These are phyloP conservation scores for Meleagris gallopavo DNA, from an alignment of 2,113 vertebrate genomes.

Conservation along the genomic window DNA sequence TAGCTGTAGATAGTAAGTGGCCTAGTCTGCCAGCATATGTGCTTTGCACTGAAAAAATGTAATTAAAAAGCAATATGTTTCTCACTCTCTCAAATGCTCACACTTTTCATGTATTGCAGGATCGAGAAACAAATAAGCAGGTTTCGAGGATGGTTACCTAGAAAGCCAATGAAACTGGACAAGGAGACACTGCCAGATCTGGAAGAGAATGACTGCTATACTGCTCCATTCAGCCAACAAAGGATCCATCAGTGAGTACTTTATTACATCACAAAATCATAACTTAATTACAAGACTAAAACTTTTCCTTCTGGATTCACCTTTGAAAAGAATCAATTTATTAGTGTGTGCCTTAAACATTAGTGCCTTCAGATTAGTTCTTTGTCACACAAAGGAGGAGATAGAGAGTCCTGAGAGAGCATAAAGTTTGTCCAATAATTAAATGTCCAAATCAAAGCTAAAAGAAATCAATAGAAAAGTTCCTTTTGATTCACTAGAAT, in stretches of 20 bases:
- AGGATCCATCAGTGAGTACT: constrained; percentile 93
- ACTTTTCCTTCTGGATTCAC: not conserved
- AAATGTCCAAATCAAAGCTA: not conserved
- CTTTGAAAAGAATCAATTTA: not conserved
- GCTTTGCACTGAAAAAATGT: not conserved
- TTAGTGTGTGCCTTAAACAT: not conserved
- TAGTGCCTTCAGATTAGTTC: not conserved
- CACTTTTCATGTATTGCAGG: constrained; percentile 79
- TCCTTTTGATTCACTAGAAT: constrained; percentile 13
- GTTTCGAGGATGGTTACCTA: constrained; percentile 93
- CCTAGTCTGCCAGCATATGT: not conserved
- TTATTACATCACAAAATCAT: not conserved
- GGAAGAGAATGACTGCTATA: constrained; percentile 96
- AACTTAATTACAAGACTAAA: not conserved
- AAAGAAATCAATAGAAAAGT: not conserved
- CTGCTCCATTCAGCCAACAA: constrained; percentile 94
- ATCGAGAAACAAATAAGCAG: constrained; percentile 95
- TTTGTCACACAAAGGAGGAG: not conserved
- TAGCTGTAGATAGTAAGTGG: not conserved
- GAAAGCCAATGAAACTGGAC: constrained; percentile 94
- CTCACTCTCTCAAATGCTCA: constrained; percentile 57
- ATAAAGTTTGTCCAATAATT: not conserved
- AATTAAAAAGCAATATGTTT: not conserved
- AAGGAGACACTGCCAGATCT: constrained; percentile 91
- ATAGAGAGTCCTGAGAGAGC: not conserved